Percentiles rank a stretch among this genome's conserved stretches.
Conservation (phyloP, 2,797 vertebrate genomes). For the Enteromius thamalakanensis region DNA sequence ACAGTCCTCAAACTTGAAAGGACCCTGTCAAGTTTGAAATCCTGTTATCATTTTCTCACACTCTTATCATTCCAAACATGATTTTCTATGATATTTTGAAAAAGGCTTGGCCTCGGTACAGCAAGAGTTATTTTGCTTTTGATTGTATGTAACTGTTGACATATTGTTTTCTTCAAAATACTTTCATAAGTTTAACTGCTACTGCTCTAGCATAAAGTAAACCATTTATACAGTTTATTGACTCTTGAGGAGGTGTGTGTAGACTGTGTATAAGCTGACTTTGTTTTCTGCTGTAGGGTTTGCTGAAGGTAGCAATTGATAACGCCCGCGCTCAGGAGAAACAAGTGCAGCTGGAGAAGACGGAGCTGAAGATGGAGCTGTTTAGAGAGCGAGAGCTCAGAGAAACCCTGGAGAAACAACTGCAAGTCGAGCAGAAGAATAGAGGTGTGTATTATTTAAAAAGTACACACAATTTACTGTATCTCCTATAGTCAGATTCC, state of each 20-base stretch:
- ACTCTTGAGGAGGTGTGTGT: conserved; percentile 9
- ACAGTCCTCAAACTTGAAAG: neutral
- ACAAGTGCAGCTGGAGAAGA: conserved; percentile 99
- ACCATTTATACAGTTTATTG: neutral
- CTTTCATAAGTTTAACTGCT: neutral
- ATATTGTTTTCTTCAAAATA: neutral
- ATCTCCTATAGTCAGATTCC: neutral
- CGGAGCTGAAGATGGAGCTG: conserved; percentile 99
- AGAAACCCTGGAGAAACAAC: conserved; percentile 97
- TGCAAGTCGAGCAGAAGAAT: conserved; percentile 98
- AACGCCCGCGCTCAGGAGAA: conserved; percentile 99
- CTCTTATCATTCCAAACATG: neutral
- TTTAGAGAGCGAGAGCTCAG: conserved; percentile 97
- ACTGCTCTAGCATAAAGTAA: neutral
- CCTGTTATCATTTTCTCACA: neutral
- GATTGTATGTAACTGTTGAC: neutral
- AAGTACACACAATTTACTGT: neutral
- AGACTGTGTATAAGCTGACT: conserved; percentile 21
- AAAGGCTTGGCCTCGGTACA: neutral
- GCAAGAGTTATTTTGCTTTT: neutral
- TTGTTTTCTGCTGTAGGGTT: conserved; percentile 79
- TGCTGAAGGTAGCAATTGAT: conserved; percentile 98
- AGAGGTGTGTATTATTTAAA: conserved; percentile 82
- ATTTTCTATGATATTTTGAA: neutral
- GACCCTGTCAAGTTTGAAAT: neutral